A percentile compares a stretch with the other conserved stretches of the same genome.
Evolutionary conservation across 2,797 vertebrate species (phyloP).

Genomic region (Rhincodon typus): DNA sequence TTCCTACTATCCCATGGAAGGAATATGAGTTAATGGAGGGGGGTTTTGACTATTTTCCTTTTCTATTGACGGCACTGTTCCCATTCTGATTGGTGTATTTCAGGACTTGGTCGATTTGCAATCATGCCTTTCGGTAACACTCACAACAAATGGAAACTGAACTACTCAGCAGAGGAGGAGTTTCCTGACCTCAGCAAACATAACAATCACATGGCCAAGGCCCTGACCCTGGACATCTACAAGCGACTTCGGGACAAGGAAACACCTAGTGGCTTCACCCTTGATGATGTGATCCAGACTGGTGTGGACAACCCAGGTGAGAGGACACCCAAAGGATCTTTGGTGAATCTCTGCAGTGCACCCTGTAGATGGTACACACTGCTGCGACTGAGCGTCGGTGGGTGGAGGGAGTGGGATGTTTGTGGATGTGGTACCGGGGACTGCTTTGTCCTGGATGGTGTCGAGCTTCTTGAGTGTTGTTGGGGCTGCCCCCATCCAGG

Average conservation of each 20-base stretch:
- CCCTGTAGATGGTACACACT: no score
- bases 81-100: background rate
- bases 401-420: background rate
- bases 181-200: constrained; percentile 76
- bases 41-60: background rate
- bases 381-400: background rate
- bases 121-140: constrained; percentile 77
- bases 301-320: constrained; percentile 88
- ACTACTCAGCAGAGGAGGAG: constrained; percentile 73
- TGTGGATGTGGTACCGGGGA: background rate
- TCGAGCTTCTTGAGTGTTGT: background rate
- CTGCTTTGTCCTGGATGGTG: background rate
- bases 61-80: background rate
- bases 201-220: constrained; percentile 96
- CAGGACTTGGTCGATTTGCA: constrained; percentile 59
- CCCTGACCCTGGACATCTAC: constrained; percentile 70
- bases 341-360: no score
- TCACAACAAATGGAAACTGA: constrained; percentile 82
- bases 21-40: no score
- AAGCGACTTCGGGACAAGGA: constrained; percentile 74
- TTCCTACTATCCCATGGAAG: no score
- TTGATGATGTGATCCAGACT: constrained; percentile 85
- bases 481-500: no score
- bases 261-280: constrained; percentile 83
- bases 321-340: background rate